Evolutionary conservation across 2,113 vertebrate species (phyloP), one percentile per base, ranked within the genome.

Genomic region (Tachysurus fulvidraco): DNA sequence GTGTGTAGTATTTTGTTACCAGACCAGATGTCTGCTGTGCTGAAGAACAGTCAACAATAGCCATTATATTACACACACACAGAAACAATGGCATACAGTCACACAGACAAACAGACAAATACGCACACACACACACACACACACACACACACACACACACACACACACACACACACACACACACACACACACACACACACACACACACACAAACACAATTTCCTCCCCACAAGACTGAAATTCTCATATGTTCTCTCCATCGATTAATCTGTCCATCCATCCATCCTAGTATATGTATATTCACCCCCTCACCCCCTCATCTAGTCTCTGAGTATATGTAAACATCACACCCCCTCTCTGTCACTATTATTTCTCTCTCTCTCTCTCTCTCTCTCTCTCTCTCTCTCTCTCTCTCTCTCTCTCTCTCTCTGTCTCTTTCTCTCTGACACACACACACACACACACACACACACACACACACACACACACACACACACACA

Each of bases 1-100:
- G 67, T 59, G 83, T 52, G 60, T 60, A 21, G 84, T 64, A 62
- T 65, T 76, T 44, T 9, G 59, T 78, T 64, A 46, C 71, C 54
- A 83, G 28, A 41, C 54, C 78, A 80, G 78, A 80, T 80, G 78
- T 59, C 78, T 80, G 54, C 78, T 79, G n/a, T 57, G 52, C 52
- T 59, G 54, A 59, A 80, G 19, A 59, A 80, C 54, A 80, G 55
- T 41, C 78, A 80, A 80, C 78, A 80, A 80, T 41, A 80, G 78
- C 30, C 55, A 60, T 12, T 80, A 41, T 80, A 78, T 10, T 52
- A 52, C 23, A 25, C 73, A 23, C 71, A 74, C 36, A 36, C 36
- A 36, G 36, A 36, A 36, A 36, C 36, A 36, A 36, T 2, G 36
- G 1, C 36, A 36, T 36, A 36, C 36, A 36, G 36, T 36, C 36